phyloP scores from a whole-genome alignment of 2,113 vertebrate species.

The Pygoscelis adeliae region DNA sequence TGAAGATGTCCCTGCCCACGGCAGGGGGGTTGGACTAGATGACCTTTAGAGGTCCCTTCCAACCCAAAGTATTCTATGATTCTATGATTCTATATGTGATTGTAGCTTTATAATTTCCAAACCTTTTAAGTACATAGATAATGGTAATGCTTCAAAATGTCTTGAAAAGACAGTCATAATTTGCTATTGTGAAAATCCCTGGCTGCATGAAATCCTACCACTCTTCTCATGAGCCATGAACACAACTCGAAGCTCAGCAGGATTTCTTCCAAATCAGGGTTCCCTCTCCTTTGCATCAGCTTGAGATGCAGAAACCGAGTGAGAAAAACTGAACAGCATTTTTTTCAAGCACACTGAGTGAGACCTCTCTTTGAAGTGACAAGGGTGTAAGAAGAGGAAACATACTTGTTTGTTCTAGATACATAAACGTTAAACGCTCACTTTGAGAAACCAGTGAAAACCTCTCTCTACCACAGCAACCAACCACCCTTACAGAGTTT shows the following conservation, averaged over 20 bases:
- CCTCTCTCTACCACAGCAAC: not conserved
- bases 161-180: not conserved
- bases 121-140: not conserved
- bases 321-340: not conserved
- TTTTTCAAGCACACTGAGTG: not conserved
- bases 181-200: not conserved
- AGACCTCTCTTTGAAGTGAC: not conserved
- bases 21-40: no score
- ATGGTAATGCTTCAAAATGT: not conserved
- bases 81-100: not conserved
- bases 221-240: not conserved
- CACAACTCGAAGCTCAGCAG: not conserved
- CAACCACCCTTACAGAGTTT: not conserved
- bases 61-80: no score
- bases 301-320: not conserved
- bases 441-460: conserved; percentile 1
- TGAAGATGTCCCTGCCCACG: no score
- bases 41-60: no score
- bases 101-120: not conserved
- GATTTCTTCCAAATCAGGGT: not conserved
- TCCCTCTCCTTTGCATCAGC: not conserved
- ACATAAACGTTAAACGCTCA: not conserved
- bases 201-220: not conserved
- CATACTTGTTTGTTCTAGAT: not conserved
- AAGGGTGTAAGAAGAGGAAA: not conserved